A percentile compares a stretch with the other conserved stretches of the same genome.
phyloP scores from a whole-genome alignment of 2,113 vertebrate species.

The Mastomys coucha region DNA sequence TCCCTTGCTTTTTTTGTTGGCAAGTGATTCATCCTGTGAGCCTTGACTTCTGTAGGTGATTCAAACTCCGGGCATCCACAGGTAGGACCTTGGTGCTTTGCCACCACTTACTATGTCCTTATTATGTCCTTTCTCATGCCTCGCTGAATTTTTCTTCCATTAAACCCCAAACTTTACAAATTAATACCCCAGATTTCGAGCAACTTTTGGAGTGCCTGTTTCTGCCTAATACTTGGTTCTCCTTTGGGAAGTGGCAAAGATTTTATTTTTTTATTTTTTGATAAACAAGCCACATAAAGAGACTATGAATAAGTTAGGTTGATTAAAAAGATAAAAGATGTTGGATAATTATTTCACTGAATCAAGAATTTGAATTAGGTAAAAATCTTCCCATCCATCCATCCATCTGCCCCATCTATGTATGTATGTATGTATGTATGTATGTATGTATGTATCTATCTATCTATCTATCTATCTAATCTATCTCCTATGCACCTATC shows the following conservation, averaged over 20 bases:
- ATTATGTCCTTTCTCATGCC: neutral
- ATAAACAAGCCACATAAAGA: slow-evolving; percentile 38
- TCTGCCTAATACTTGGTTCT: slow-evolving; percentile 43
- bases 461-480: too few relatives aligned
- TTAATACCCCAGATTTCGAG: neutral
- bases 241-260: slow-evolving; percentile 17
- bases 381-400: neutral
- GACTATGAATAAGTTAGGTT: neutral
- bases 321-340: slow-evolving; percentile 47
- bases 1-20: neutral
- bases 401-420: neutral
- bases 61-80: neutral
- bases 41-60: neutral
- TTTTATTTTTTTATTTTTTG: neutral
- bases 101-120: neutral
- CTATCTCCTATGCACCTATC: neutral
- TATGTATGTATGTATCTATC: neutral
- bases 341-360: neutral
- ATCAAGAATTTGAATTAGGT: neutral
- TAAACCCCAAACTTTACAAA: neutral
- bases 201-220: slow-evolving; percentile 46
- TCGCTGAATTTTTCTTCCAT: neutral
- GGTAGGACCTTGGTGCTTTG: neutral
- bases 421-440: neutral
- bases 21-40: neutral